Base-by-base conservation (phyloP, 2,113 vertebrate species). In the Blennius ocellaris region DNA sequence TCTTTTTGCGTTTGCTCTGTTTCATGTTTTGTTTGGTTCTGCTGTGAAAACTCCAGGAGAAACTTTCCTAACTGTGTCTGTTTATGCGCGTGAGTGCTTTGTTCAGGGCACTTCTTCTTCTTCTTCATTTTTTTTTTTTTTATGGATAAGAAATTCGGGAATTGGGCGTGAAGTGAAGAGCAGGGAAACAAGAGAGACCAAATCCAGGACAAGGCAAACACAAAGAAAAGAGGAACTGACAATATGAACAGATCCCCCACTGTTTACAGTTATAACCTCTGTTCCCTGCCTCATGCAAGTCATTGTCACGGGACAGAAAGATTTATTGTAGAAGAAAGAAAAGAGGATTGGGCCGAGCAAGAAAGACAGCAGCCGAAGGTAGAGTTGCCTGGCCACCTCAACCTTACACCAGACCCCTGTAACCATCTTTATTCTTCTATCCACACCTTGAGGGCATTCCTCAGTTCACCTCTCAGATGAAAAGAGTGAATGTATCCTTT, bases 1-100 rank as follows among this genome's bases (percentile, higher is more conserved):
- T 82, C 65, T 82, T 80, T 30, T 73, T 72, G 63, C 59, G 16
- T 68, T 75, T 62, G 76, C 12, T 6, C 38, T 14, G 57, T 91
- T 92, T 92, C 75, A 90, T 92, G 89, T 92, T 91, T 90, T 90
- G 76, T 91, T 90, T 90, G 73, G 76, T 77, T 84, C 75, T 51
- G 74, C 74, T 72, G 59, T 67, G 70, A 86, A 85, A 92, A 88
- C 85, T 90, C 80, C 45, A 56, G 73, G 79, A 89, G 78, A 88
- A 90, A 91, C 81, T 91, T 91, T 90, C 73, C 78, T 83, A 80
- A 81, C 72, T 80, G 80, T 65, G 74, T 44, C n/a, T 58, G 9
- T 66, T 43, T 63, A 40, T 48, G 43, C 2, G 47, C 0, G 10
- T 0, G n/a, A 15, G 12, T 21, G 59, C 59, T 77, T 36, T 61